Evolutionary conservation across 2,113 vertebrate species (phyloP).

Genomic region (Cnemophilus loriae): DNA sequence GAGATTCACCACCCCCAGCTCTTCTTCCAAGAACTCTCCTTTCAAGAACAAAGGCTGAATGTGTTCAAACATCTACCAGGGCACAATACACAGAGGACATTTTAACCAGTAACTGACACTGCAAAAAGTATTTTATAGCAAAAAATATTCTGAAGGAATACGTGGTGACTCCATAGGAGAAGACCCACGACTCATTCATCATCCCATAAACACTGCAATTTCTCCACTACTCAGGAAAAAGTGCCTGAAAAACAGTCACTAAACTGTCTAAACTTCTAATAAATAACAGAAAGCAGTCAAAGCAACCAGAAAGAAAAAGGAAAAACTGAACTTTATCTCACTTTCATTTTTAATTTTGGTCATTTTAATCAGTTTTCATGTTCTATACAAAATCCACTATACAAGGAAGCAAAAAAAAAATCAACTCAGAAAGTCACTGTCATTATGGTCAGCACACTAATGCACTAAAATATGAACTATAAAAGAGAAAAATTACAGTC

Average conservation of each 20-base stretch:
- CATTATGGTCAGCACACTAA: neutral
- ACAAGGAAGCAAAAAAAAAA: neutral
- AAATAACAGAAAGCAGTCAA: neutral
- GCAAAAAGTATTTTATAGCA: neutral
- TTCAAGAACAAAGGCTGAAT: neutral
- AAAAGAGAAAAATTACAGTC: constrained; percentile 36
- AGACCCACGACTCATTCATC: neutral
- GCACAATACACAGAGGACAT: neutral
- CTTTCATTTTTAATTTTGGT: neutral
- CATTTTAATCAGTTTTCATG: neutral
- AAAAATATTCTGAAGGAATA: neutral
- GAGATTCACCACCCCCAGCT: neutral
- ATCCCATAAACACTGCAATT: neutral
- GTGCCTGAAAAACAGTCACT: neutral
- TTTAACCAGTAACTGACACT: neutral
- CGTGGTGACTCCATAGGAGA: rapidly evolving
- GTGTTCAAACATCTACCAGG: neutral
- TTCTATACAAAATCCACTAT: neutral
- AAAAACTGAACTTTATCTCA: neutral
- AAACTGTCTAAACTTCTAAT: neutral
- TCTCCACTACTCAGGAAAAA: neutral
- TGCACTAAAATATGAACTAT: constrained; percentile 20
- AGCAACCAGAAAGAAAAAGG: neutral
- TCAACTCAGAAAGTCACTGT: neutral
- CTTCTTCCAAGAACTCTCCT: neutral